A percentile compares a stretch with the other conserved stretches of the same genome.
These are phyloP conservation scores for Watsonalla binaria DNA, from an alignment of 2,888 invertebrate species.

Conservation along the genomic window DNA sequence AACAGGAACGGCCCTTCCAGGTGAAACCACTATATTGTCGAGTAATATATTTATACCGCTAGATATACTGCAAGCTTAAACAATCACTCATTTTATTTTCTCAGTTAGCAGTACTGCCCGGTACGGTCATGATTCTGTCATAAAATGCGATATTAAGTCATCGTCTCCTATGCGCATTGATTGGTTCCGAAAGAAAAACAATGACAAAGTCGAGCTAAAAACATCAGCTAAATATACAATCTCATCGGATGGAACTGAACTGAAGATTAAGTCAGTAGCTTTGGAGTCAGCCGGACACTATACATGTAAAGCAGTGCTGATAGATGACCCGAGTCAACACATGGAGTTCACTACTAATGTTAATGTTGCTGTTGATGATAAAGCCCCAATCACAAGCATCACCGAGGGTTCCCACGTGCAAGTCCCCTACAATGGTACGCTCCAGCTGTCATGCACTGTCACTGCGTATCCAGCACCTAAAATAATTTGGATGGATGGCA, in stretches of 20 bases:
- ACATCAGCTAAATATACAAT: slow-evolving; percentile 15
- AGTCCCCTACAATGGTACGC: background rate
- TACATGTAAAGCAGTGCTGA: slow-evolving; percentile 2
- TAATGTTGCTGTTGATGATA: background rate
- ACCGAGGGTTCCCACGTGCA: background rate
- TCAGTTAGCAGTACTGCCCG: background rate
- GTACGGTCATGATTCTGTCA: slow-evolving; percentile 10
- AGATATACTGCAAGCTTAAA: too few species aligned
- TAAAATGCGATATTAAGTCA: slow-evolving; percentile 21
- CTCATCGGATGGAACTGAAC: slow-evolving; percentile 10
- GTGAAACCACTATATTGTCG: too few species aligned
- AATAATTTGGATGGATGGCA: background rate
- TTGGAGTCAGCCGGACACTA: slow-evolving; percentile 14
- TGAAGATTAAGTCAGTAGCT: slow-evolving; percentile 19
- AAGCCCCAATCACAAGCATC: background rate
- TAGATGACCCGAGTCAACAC: background rate
- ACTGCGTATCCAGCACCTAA: background rate
- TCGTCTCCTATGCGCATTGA: slow-evolving; percentile 15
- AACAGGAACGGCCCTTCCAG: too few species aligned
- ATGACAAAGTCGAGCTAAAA: background rate
- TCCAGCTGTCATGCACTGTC: background rate
- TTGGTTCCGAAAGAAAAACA: slow-evolving; percentile 12
- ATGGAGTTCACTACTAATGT: background rate
- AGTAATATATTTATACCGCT: too few species aligned
- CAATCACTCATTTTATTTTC: background rate